Base-by-base conservation (phyloP, 2,797 vertebrate species). In the Syndactyla subalaris region DNA sequence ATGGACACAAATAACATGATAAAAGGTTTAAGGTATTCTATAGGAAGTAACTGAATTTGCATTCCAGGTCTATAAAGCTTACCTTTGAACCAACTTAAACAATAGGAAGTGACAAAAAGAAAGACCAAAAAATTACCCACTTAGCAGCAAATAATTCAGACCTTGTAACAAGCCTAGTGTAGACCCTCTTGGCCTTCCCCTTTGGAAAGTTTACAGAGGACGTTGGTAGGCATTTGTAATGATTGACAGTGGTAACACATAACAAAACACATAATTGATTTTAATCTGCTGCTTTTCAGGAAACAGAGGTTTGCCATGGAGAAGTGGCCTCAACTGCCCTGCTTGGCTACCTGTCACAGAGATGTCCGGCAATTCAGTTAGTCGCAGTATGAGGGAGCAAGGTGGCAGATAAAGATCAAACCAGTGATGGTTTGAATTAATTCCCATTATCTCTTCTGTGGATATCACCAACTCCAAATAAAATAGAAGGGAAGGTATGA, bases 51-150 rank as follows among this genome's bases (percentile, higher is more conserved):
- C 79, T 89, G 72, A 82, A 79, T 93, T 89, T 84, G 34, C 38
- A 85, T 82, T 94, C 79, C 93, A 95, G 39, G 88, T 92, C 65
- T 84, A 55, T 66, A 43, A 45, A 78, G 45, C 85, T 87, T 85
- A 96, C 94, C 94, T 97, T 97, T 96, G 93, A 90, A 92, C 89
- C 29, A 72, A 57, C 26, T 65, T 89, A 3, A 46, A 81, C 78
- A 83, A 85, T 21, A 70, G 4, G 57, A 67, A 76, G 34, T 54
- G 32, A 26, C 36, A 88, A 55, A 85, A 83, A 61, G 13, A 71
- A 65, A 76, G 19, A 66, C 32, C 49, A 81, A 51, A 81, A 95
- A 87, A 93, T 57, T 24, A 70, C 29, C 27, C 23, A 17, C 9
- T 7, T 49, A 76, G 51, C 66, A 68, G 57, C 21, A 73, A 85